Evolutionary conservation across 2,888 invertebrate species (phyloP).

Genomic region (Morpho helenor): DNA sequence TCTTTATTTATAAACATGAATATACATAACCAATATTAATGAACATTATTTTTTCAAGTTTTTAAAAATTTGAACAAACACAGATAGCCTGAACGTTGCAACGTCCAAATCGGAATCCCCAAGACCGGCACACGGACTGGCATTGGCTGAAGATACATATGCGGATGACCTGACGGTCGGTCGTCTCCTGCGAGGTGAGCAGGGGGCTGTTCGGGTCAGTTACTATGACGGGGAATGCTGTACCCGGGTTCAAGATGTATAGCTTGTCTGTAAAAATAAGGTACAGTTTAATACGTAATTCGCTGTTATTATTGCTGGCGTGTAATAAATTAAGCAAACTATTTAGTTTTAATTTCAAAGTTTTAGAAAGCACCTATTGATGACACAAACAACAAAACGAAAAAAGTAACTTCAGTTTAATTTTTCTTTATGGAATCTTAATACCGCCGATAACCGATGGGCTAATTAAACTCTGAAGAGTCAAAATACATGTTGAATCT

Average conservation of each 20-base stretch:
- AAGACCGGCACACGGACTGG: constrained; percentile 2
- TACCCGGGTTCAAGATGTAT: constrained; percentile 2
- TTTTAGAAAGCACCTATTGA: no score
- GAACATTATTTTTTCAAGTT: background rate
- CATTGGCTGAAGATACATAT: constrained; percentile 11
- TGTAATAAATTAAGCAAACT: no score
- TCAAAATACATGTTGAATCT: no score
- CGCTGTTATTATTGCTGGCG: background rate
- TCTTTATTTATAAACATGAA: no score
- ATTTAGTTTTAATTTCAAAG: no score
- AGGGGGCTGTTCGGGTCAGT: constrained; percentile 1
- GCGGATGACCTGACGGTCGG: constrained; percentile 4
- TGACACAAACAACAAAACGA: no score
- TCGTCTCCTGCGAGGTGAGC: background rate
- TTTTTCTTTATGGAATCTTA: no score
- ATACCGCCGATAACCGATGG: background rate
- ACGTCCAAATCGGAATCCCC: constrained; percentile 4
- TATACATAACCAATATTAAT: no score
- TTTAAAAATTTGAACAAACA: constrained; percentile 5
- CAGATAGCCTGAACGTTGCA: constrained; percentile 8
- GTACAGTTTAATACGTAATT: no score
- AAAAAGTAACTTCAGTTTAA: no score
- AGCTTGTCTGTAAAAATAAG: constrained; percentile 2
- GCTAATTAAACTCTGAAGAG: background rate
- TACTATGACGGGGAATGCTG: constrained; percentile 5